These are phyloP conservation scores for Acrocera orbiculus DNA, from an alignment of 2,888 invertebrate genomes.

Conservation along the genomic window DNA sequence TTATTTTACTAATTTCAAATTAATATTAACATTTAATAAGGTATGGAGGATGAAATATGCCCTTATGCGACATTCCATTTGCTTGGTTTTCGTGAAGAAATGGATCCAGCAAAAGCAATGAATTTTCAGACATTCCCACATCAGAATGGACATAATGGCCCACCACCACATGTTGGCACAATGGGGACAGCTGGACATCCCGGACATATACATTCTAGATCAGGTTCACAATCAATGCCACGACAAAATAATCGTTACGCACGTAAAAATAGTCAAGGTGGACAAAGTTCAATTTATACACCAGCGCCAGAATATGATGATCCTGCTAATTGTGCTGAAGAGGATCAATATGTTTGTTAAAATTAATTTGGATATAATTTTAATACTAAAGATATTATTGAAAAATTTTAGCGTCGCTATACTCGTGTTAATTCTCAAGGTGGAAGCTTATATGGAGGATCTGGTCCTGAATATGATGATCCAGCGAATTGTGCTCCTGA, in stretches of 20 bases:
- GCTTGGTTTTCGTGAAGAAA: constrained; percentile 86
- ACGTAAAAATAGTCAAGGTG: constrained; percentile 59
- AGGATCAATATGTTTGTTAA: constrained; percentile 62
- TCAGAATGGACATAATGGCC: constrained; percentile 40
- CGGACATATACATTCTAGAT: constrained; percentile 62
- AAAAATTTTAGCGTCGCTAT: constrained; percentile 39
- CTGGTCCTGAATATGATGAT: constrained; percentile 79
- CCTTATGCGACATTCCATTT: constrained; percentile 94
- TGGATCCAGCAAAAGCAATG: constrained; percentile 83
- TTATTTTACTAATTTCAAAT: constrained; percentile 2
- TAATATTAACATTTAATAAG: constrained; percentile 34
- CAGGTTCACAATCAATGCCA: constrained; percentile 79
- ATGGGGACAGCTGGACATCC: constrained; percentile 65
- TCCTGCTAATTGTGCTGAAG: constrained; percentile 81
- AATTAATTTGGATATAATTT: neutral
- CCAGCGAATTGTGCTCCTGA: constrained; percentile 84
- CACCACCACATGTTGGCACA: constrained; percentile 58
- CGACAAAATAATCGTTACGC: constrained; percentile 54
- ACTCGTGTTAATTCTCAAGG: constrained; percentile 48
- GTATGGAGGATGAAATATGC: constrained; percentile 92
- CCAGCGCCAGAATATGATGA: constrained; percentile 83
- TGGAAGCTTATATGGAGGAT: constrained; percentile 42
- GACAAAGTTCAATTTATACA: constrained; percentile 65
- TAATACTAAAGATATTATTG: neutral
- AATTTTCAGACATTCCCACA: constrained; percentile 79